Base-by-base conservation (phyloP, 2,888 invertebrate genomes). In the Lasioglossum zephyrum region DNA sequence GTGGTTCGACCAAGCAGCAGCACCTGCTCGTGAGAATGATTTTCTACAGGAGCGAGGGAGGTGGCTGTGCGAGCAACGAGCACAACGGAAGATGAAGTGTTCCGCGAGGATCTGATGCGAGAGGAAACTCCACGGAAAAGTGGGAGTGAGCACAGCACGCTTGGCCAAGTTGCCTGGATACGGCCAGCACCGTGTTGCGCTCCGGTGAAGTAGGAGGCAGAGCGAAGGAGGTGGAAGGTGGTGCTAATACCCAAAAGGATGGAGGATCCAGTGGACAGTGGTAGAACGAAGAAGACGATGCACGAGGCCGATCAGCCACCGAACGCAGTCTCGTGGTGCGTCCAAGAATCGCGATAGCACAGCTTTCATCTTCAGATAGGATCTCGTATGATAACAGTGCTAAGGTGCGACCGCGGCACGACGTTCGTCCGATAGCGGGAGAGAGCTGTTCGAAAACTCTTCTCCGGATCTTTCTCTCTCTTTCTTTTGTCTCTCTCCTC, bases 161-260 rank as follows among this genome's bases (percentile, higher is more conserved):
- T 91, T 88, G 80, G 86, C 88, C 86, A 86, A 91, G 90, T 90
- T 90, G 91, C 91, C 90, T 89, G 87, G 91, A 88, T 88, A 88
- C 89, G 88, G 87, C 84, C 85, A 88, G 88, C 90, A 90, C 90
- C 92, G 91, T 91, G 91, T 91, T 91, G 91, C 89, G 91, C 89
- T 89, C 63, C 86, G 86, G 82, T 85, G 83, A 90, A 92, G 90
- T 87, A 86, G 91, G 91, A 84, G 88, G 84, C 82, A 84, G 63
- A 63, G 84, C 73, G 76, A 84, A 87, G 85, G 84, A 69, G 84
- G 82, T 79, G 91, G 88, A 83, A 87, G 84, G 89, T 84, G 83
- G 90, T 90, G 88, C 80, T 85, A 78, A 85, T 82, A 82, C 80
- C 26, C 83, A 84, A 63, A 86, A 92, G 88, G 84, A 87, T 85